Evolutionary conservation across 2,797 vertebrate species (phyloP).

Genomic region (Chaenodraco wilsoni): DNA sequence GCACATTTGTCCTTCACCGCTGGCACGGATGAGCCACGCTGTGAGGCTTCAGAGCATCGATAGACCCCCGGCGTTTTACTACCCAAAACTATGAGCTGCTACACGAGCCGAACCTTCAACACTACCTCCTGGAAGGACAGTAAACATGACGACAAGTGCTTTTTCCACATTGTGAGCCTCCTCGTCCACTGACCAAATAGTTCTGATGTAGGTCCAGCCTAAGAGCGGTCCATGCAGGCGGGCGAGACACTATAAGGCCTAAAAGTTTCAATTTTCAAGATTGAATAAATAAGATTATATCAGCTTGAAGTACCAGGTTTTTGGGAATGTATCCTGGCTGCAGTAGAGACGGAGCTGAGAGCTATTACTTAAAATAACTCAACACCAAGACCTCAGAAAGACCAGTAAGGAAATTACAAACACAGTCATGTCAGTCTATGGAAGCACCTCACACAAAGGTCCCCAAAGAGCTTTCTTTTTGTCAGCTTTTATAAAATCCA

Average conservation of each 20-base stretch:
- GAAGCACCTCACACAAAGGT: constrained; percentile 69
- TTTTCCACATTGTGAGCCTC: constrained; percentile 55
- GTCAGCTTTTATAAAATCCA: constrained; percentile 71
- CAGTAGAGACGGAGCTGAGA: constrained; percentile 51
- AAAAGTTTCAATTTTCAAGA: constrained; percentile 65
- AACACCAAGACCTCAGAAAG: constrained; percentile 54
- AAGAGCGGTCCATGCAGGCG: constrained; percentile 40
- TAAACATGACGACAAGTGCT: constrained; percentile 72
- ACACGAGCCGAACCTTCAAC: constrained; percentile 58
- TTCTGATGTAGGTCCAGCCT: constrained; percentile 48
- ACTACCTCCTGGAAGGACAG: constrained; percentile 63
- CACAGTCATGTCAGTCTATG: constrained; percentile 57
- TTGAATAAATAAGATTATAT: constrained; percentile 74
- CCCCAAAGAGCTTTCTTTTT: constrained; percentile 69
- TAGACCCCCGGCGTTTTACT: constrained; percentile 72
- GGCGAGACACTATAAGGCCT: constrained; percentile 40
- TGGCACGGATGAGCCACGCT: constrained; percentile 75
- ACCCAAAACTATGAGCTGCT: constrained; percentile 67
- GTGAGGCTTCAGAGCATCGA: constrained; percentile 73
- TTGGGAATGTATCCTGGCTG: constrained; percentile 65
- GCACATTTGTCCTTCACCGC: constrained; percentile 82
- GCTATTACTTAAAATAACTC: constrained; percentile 73
- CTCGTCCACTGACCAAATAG: constrained; percentile 40
- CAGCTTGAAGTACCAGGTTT: constrained; percentile 68
- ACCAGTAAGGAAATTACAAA: constrained; percentile 68